Evolutionary conservation across 2,113 vertebrate genomes (phyloP).

Genomic region (Leptosomus discolor): DNA sequence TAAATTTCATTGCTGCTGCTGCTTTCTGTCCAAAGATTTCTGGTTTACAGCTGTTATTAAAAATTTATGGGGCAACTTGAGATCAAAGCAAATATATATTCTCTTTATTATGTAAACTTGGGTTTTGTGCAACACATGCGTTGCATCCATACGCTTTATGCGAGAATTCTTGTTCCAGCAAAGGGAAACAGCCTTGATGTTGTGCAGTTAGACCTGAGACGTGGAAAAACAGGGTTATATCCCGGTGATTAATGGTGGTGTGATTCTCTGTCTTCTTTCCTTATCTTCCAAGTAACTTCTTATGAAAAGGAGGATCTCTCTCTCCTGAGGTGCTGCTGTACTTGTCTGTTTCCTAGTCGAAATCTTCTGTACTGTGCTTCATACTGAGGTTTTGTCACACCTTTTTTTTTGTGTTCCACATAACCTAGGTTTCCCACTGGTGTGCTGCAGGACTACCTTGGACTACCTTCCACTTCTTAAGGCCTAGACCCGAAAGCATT

Average conservation of each 20-base stretch:
- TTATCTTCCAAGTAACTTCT: not conserved
- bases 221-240: not conserved
- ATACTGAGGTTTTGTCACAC: not conserved
- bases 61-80: slow-evolving; percentile 19
- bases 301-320: not conserved
- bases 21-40: not conserved
- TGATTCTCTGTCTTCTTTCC: not conserved
- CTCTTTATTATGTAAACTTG: slow-evolving; percentile 7
- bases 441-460: not conserved
- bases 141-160: not conserved
- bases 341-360: not conserved
- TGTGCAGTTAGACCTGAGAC: not conserved
- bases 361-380: not conserved
- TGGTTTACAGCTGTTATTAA: slow-evolving; percentile 35
- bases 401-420: not conserved
- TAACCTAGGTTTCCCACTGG: not conserved
- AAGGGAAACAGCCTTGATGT: not conserved
- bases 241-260: not conserved
- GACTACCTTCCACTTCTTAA: not conserved
- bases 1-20: not conserved
- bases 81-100: slow-evolving; percentile 43
- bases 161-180: not conserved
- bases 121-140: not conserved
- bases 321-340: not conserved
- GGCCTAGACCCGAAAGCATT: not conserved